phyloP scores from a whole-genome alignment of 2,888 invertebrate species.

The Scaptomyza cyrtandrae region DNA sequence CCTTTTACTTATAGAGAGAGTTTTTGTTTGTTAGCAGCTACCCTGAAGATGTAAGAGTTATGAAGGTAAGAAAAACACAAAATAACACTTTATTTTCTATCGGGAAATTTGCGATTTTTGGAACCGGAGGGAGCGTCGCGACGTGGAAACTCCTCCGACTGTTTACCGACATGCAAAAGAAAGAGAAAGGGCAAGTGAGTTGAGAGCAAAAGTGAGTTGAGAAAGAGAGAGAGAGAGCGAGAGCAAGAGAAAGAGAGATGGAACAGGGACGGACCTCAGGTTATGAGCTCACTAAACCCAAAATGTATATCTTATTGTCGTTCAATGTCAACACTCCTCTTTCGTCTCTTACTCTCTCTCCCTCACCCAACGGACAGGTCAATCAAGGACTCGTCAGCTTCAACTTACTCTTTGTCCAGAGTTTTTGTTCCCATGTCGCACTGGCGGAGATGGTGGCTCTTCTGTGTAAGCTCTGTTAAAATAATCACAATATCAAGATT shows the following conservation, averaged over 20 bases:
- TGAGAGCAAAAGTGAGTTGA: no score
- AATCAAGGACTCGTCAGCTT: neutral
- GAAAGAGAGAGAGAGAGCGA: no score
- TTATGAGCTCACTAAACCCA: no score
- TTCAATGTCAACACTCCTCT: no score
- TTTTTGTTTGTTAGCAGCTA: slow-evolving; percentile 40
- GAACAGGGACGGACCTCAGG: no score
- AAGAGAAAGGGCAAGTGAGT: neutral
- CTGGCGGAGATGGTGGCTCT: slow-evolving; percentile 75
- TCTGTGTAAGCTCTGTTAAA: slow-evolving; percentile 84
- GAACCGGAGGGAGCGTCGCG: slow-evolving; percentile 80
- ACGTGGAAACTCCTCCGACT: slow-evolving; percentile 82
- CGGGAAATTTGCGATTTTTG: slow-evolving; percentile 80
- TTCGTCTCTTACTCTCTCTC: no score
- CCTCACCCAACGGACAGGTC: neutral
- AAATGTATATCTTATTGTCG: no score
- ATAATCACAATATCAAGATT: neutral
- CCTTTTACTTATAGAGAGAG: slow-evolving; percentile 32
- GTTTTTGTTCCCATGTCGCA: slow-evolving; percentile 56
- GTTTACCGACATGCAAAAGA: slow-evolving; percentile 26
- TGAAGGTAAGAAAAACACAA: slow-evolving; percentile 11
- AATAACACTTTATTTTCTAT: slow-evolving; percentile 64
- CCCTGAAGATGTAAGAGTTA: slow-evolving; percentile 52
- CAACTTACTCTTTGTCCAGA: slow-evolving; percentile 62
- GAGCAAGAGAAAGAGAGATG: no score